These are phyloP conservation scores for Trematomus bernacchii DNA, from an alignment of 2,797 vertebrate genomes.

Conservation along the genomic window DNA sequence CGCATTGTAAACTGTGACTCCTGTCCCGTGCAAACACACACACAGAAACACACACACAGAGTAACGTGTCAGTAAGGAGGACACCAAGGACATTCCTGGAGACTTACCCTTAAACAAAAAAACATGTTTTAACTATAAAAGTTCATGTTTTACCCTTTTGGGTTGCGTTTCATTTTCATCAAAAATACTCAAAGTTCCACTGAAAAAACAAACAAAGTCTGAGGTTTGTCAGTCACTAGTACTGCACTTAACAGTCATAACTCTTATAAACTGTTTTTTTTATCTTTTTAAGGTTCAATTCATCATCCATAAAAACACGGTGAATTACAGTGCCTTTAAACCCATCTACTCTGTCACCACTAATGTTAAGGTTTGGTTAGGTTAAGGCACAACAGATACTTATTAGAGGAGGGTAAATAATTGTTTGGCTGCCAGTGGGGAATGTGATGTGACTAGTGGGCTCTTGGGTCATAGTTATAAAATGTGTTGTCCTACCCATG, in stretches of 20 bases:
- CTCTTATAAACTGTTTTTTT: not conserved
- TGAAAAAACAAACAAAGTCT: not conserved
- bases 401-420: no score
- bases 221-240: not conserved
- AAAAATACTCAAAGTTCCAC: not conserved
- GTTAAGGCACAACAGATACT: no score
- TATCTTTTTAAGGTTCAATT: not conserved
- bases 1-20: slow-evolving; percentile 75
- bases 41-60: slow-evolving; percentile 55
- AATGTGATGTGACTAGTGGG: not conserved
- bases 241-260: not conserved
- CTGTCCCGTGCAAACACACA: slow-evolving; percentile 58
- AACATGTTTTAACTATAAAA: not conserved
- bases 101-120: not conserved
- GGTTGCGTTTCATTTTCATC: not conserved
- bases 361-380: no score
- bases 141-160: not conserved
- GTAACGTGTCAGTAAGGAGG: slow-evolving; percentile 35
- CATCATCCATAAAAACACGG: not conserved
- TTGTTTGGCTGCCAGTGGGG: not conserved
- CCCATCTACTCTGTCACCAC: no score
- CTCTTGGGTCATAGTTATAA: not conserved
- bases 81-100: slow-evolving; percentile 5
- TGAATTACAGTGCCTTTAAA: not conserved
- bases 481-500: not conserved